Conservation (phyloP, 2,113 vertebrate species). For the Microcebus murinus region DNA sequence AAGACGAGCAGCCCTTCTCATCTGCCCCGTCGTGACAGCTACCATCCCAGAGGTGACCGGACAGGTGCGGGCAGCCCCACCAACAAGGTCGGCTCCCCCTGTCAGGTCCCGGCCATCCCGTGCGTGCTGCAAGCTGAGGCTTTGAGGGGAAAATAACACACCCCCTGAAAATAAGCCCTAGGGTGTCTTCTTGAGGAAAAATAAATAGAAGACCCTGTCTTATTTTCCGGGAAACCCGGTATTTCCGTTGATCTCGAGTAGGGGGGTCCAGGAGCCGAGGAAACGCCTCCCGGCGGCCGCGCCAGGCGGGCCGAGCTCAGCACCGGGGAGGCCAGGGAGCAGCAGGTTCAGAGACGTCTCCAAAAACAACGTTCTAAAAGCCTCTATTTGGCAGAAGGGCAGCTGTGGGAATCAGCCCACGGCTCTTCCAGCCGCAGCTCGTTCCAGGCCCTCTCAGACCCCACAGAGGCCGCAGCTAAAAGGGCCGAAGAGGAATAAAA, state of each 20-base stretch:
- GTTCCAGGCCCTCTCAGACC: constrained; percentile 4
- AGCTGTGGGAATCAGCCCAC: neutral
- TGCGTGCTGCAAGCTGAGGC: too few species aligned
- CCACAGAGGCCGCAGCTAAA: constrained; percentile 44
- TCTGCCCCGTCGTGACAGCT: too few species aligned
- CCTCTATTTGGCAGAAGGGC: constrained; percentile 61
- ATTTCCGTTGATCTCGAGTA: neutral
- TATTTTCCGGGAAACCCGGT: too few species aligned
- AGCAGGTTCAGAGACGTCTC: neutral
- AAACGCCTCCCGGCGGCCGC: neutral
- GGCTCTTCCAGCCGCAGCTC: constrained; percentile 41
- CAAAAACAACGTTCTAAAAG: neutral
- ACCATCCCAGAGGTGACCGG: too few species aligned
- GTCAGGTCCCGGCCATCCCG: too few species aligned
- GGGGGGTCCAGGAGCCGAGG: neutral
- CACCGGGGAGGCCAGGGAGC: neutral
- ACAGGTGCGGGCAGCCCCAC: too few species aligned
- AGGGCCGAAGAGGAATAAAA: constrained; percentile 28
- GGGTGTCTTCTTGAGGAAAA: too few species aligned
- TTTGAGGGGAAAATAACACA: too few species aligned
- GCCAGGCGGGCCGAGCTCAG: neutral
- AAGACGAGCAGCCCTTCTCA: too few species aligned
- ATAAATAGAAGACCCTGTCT: too few species aligned
- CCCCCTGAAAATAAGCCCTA: too few species aligned
- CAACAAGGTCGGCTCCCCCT: too few species aligned